Evolutionary conservation across 1,140 invertebrate species (phyloP), one percentile per base, ranked within the genome.

Genomic region (Trachymyrmex cornetzi): DNA sequence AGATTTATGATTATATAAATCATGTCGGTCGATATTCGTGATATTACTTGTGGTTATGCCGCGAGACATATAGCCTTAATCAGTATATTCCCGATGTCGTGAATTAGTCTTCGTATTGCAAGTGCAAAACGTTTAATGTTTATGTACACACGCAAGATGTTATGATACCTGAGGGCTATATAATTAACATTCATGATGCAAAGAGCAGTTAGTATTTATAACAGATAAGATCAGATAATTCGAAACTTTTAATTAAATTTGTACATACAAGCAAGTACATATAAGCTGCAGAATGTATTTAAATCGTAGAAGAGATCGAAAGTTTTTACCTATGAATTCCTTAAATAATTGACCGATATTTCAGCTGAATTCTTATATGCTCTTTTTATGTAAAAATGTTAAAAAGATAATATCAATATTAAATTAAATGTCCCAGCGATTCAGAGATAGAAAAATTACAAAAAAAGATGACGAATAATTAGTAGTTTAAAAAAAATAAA

Each of bases 201-300:
- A 66, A 63, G 61, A 48, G 57, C 55, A 63, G 38, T 30, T 66
- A 66, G 19, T 66, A 9, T 79, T 24, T 19, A 22, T 66, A 66
- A 50, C 3, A 14, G 44, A 79, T 34, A 79, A 44, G 24, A 64
- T 48, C 38, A 48, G 11, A 77, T 48, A 30, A 77, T 77, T 12
- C 7, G 1, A 77, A 61, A 66, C 38, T 63, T 64, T 48, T 11
- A 77, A 77, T 77, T 77, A 63, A 64, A 16, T 64, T 64, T 64
- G 7, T 64, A 2, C 6, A 59, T 24, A 27, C 34, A 19, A 7
- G 19, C 34, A n/a, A 77, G 34, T 57, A 5, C 30, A 30, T n/a
- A 77, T 1, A 12, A 27, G 4, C 16, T 44, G 5, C 2, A 16
- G 4, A 16, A 44, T 64, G 27, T n/a, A 27, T 77, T 44, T 24